A percentile compares a stretch with the other conserved stretches of the same genome.
These are phyloP conservation scores for Thomomys bottae DNA, from an alignment of 2,113 vertebrate species.

Conservation along the genomic window DNA sequence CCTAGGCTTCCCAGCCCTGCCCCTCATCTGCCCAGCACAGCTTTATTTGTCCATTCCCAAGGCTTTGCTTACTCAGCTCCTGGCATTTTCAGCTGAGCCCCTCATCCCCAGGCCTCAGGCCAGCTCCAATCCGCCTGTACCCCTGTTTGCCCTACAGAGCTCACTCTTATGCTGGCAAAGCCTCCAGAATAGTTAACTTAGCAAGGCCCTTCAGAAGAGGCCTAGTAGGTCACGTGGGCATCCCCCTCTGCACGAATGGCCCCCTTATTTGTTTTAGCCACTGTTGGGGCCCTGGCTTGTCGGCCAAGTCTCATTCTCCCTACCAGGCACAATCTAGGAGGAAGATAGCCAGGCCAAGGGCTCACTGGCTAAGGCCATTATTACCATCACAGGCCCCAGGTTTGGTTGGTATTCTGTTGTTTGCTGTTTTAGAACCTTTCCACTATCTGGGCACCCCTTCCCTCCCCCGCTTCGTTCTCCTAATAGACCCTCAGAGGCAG, in stretches of 20 bases:
- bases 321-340: conserved; percentile 72
- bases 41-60: neutral
- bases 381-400: accelerated
- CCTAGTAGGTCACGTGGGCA: neutral
- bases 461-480: neutral
- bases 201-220: conserved; percentile 9
- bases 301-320: conserved; percentile 60
- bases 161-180: conserved; percentile 1
- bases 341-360: conserved; percentile 61
- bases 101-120: neutral
- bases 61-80: conserved; percentile 53
- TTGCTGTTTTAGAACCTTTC: neutral
- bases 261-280: conserved; percentile 76
- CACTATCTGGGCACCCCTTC: neutral
- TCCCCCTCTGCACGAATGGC: neutral
- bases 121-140: neutral
- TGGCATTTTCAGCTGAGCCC: neutral
- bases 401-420: neutral
- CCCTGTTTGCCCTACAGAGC: neutral
- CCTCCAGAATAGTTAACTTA: neutral
- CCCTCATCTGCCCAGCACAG: neutral
- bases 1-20: neutral
- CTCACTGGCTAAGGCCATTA: conserved; percentile 48
- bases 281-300: conserved; percentile 33
- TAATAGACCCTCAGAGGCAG: neutral